Evolutionary conservation across 2,797 vertebrate genomes (phyloP).

Genomic region (Malacoraja senta): DNA sequence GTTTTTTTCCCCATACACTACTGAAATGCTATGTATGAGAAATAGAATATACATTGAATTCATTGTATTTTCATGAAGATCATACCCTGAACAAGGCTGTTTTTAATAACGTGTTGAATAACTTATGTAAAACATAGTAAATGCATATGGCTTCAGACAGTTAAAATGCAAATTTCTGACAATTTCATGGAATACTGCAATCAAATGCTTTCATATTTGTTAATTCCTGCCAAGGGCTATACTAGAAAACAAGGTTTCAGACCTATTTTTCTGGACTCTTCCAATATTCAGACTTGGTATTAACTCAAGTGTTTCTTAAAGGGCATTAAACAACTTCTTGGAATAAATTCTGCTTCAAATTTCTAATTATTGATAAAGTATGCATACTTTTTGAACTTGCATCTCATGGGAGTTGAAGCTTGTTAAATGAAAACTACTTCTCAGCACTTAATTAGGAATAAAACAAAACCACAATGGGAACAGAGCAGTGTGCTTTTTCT

Average conservation of each 20-base stretch:
- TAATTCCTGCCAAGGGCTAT: neutral
- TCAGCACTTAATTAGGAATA: neutral
- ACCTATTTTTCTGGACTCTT: neutral
- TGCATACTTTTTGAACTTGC: neutral
- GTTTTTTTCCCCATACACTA: neutral
- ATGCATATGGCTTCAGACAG: neutral
- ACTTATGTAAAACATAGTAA: neutral
- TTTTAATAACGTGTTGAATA: neutral
- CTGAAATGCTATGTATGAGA: neutral
- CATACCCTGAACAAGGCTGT: too few relatives aligned
- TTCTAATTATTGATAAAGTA: constrained; percentile 19
- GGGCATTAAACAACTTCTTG: neutral
- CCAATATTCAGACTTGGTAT: neutral
- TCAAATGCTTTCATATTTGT: neutral
- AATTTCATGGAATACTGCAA: neutral
- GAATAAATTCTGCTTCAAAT: neutral
- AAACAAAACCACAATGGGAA: neutral
- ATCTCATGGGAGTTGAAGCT: constrained; percentile 6
- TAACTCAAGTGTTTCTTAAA: neutral
- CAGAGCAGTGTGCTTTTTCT: neutral
- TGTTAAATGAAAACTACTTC: neutral
- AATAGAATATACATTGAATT: neutral
- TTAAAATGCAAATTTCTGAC: neutral
- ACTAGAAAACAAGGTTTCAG: neutral
- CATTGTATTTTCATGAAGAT: neutral